Conservation (phyloP, 2,113 vertebrate genomes). For the Falco punctatus region DNA sequence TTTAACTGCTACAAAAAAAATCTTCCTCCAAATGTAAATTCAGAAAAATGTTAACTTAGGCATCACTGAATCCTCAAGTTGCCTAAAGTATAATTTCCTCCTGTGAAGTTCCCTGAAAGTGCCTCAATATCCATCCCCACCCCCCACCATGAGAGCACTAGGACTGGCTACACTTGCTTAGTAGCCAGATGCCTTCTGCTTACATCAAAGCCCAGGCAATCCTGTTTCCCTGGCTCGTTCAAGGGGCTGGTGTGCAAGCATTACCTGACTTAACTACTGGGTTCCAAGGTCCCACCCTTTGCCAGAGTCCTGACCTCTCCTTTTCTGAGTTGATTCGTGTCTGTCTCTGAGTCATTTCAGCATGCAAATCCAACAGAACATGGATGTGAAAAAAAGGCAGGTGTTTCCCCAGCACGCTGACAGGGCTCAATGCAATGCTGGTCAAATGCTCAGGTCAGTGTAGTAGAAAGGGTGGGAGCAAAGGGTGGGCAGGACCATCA, state of each 20-base stretch:
- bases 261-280: background rate
- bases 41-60: background rate
- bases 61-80: background rate
- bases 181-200: fast-evolving
- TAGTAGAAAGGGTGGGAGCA: background rate
- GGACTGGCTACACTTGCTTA: background rate
- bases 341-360: background rate
- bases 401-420: background rate
- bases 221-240: background rate
- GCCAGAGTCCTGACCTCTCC: background rate
- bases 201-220: background rate
- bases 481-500: background rate
- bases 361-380: background rate
- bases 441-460: background rate
- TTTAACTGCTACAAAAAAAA: background rate
- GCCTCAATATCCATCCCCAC: background rate
- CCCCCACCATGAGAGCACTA: background rate
- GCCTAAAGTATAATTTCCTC: background rate
- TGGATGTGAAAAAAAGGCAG: background rate
- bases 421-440: background rate
- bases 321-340: background rate
- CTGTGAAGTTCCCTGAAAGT: background rate
- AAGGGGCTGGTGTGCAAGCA: background rate
- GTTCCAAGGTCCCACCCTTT: background rate
- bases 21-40: background rate